A percentile compares a stretch with the other conserved stretches of the same genome.
Conservation (phyloP, 2,113 vertebrate genomes). For the Peromyscus polionotus region DNA sequence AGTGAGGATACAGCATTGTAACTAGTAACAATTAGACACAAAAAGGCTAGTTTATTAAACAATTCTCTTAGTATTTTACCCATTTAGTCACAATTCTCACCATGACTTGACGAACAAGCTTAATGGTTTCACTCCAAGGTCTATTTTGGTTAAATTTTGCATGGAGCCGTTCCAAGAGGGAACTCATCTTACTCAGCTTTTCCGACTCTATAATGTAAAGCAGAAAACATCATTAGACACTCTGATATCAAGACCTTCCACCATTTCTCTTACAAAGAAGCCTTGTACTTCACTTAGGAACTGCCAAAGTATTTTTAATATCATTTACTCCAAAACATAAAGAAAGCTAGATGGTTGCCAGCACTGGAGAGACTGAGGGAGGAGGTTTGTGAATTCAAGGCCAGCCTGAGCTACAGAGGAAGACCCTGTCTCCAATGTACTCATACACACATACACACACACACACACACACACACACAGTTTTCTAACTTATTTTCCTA, state of each 20-base stretch:
- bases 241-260: conserved; percentile 47
- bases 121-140: conserved; percentile 98
- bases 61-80: conserved; percentile 53
- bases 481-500: not conserved
- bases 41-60: conserved; percentile 21
- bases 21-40: conserved; percentile 20
- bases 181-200: conserved; percentile 93
- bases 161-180: conserved; percentile 95
- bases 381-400: not conserved
- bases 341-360: not conserved
- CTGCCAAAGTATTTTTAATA: conserved; percentile 20
- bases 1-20: conserved; percentile 30
- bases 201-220: conserved; percentile 83
- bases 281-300: not conserved
- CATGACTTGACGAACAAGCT: conserved; percentile 98
- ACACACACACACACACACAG: not conserved
- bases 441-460: not conserved
- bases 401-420: not conserved
- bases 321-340: conserved; percentile 68
- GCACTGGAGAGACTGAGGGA: not conserved
- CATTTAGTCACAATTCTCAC: conserved; percentile 86
- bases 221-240: conserved; percentile 62
- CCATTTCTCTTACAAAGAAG: conserved; percentile 56
- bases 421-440: not conserved
- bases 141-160: conserved; percentile 96